Evolutionary conservation across 2,113 vertebrate species (phyloP).

Genomic region (Peromyscus californicus): DNA sequence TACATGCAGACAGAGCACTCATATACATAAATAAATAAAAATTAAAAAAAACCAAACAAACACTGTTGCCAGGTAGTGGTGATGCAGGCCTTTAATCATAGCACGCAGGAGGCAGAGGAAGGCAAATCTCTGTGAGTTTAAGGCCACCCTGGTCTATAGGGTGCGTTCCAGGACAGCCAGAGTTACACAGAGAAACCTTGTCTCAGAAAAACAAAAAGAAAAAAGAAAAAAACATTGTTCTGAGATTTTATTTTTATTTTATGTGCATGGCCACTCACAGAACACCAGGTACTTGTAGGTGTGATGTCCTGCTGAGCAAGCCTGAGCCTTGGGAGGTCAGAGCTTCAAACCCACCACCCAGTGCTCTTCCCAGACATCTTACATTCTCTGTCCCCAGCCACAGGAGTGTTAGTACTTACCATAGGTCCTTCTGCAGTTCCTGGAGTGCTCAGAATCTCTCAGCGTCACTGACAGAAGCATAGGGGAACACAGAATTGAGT

Average conservation of each 20-base stretch:
- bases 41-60: not conserved
- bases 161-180: not conserved
- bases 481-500: not conserved
- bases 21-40: not conserved
- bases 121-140: not conserved
- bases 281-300: accelerated
- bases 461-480: not conserved
- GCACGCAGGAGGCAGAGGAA: not conserved
- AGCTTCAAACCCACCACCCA: accelerated
- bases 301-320: not conserved
- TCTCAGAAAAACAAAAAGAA: not conserved
- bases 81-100: not conserved
- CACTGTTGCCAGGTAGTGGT: not conserved
- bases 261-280: not conserved
- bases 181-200: not conserved
- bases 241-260: not conserved
- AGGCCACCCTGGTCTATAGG: not conserved
- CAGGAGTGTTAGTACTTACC: not conserved
- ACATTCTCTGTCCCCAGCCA: not conserved
- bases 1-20: not conserved
- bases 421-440: not conserved
- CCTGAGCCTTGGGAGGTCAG: not conserved
- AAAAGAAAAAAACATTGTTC: not conserved
- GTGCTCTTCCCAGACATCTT: not conserved
- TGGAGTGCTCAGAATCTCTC: not conserved